Evolutionary conservation across 2,113 vertebrate species (phyloP), one percentile per base, ranked within the genome.

Genomic region (Gopherus evgoodei): DNA sequence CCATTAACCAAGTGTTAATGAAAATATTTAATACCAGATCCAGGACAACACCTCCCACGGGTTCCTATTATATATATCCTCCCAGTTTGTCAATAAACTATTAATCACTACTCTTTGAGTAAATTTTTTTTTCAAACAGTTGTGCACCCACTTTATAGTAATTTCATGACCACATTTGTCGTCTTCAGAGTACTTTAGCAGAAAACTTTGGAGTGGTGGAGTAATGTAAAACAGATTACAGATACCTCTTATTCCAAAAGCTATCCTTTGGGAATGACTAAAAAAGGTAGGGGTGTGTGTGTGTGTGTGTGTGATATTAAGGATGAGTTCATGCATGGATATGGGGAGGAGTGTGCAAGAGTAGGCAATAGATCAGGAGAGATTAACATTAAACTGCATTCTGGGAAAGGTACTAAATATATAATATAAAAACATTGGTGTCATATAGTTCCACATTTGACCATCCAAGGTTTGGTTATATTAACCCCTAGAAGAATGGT

Each of bases 251-350:
- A 38, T 75, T 75, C 38, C 17, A 6, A 38, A 75, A 7, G 7
- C 65, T 62, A 29, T 27, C 35, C 62, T n/a, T 7, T n/a, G 35
- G 31, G n/a, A 22, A 42, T 75, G 69, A 75, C 12, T 38, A 11
- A 17, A 42, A 38, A 42, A 24, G n/a, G 4, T 69, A 35, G 3
- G 53, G 5, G 50, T 52, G 19, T 17, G 8, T 21, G 8, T n/a
- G 8, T 21, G 8, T n/a, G 65, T 21, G 62, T 21, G 62, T 1
- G 21, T 1, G 54, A 69, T 69, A n/a, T n/a, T 69, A n/a, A 69
- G 35, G 65, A 57, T 1, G 25, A 87, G 59, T 56, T n/a, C 0
- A 0, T 75, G n/a, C 49, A 14, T 35, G 9, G 56, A 44, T 44
- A 14, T 29, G 76, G 44, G 79, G 50, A 76, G 49, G 86, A 53